A percentile compares a stretch with the other conserved stretches of the same genome.
These are phyloP conservation scores for Yponomeuta evonymella DNA, from an alignment of 2,888 invertebrate genomes.

Conservation along the genomic window DNA sequence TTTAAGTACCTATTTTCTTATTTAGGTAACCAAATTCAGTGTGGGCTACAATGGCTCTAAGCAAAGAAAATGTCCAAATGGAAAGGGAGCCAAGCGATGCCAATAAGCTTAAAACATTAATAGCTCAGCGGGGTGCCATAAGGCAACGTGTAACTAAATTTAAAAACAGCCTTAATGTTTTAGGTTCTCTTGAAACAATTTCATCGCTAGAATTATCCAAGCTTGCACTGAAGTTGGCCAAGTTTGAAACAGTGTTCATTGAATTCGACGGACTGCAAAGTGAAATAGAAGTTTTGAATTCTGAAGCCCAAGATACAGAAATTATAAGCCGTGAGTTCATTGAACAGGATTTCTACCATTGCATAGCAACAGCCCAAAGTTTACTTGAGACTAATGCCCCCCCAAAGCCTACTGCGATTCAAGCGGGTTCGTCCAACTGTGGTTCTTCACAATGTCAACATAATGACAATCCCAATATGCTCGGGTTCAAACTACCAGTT, in stretches of 20 bases:
- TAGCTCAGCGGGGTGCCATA: no score
- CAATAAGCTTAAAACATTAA: no score
- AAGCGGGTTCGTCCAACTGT: neutral
- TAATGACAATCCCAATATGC: neutral
- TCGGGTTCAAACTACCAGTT: constrained; percentile 22
- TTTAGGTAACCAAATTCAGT: no score
- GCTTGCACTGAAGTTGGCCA: neutral
- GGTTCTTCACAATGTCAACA: neutral
- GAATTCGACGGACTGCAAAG: constrained; percentile 10
- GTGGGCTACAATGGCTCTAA: no score
- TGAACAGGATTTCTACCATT: constrained; percentile 7
- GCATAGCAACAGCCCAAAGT: constrained; percentile 4
- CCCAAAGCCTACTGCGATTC: neutral
- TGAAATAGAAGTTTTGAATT: constrained; percentile 5
- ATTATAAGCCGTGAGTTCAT: neutral
- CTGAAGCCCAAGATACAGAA: neutral
- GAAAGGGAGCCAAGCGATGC: no score
- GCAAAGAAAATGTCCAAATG: no score
- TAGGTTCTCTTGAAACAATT: neutral
- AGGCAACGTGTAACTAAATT: no score
- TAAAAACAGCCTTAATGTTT: no score
- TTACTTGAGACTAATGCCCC: neutral
- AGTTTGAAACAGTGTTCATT: neutral
- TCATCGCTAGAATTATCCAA: neutral
- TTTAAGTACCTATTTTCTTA: no score